Evolutionary conservation across 2,113 vertebrate species (phyloP).

Genomic region (Sinocyclocheilus maitianheensis): DNA sequence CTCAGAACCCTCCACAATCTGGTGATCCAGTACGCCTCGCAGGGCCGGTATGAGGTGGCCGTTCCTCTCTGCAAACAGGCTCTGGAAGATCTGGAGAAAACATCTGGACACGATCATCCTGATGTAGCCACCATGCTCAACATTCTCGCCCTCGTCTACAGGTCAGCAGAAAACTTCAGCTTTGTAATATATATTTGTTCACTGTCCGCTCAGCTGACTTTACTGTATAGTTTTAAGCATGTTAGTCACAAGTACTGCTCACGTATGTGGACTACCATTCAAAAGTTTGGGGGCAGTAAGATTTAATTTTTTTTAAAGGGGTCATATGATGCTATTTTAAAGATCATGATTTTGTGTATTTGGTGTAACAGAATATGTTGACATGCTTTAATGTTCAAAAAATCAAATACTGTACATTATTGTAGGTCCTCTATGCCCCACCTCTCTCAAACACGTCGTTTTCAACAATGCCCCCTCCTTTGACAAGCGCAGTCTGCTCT

Average conservation of each 20-base stretch:
- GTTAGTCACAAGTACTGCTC: not conserved
- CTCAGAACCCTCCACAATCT: slow-evolving; percentile 96
- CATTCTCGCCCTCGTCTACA: slow-evolving; percentile 97
- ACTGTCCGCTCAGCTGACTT: not conserved
- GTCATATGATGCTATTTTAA: no score
- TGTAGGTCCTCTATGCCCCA: no score
- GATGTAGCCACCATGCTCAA: slow-evolving; percentile 99
- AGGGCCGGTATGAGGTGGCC: slow-evolving; percentile 94
- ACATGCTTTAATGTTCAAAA: no score
- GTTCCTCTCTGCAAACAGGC: slow-evolving; percentile 99
- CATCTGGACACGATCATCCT: slow-evolving; percentile 94
- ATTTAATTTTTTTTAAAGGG: no score
- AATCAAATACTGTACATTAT: no score
- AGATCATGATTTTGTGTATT: no score
- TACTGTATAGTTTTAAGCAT: not conserved
- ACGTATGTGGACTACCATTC: not conserved
- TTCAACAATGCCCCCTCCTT: no score
- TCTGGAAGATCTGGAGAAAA: slow-evolving; percentile 98
- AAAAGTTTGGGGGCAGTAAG: not conserved
- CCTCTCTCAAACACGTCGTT: no score
- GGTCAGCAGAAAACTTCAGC: slow-evolving; percentile 66
- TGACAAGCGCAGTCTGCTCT: no score
- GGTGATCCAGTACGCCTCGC: slow-evolving; percentile 98
- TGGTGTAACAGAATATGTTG: no score
- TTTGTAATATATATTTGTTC: not conserved